Evolutionary conservation across 2,797 vertebrate genomes (phyloP).

Genomic region (Hippopotamyrus pictus): DNA sequence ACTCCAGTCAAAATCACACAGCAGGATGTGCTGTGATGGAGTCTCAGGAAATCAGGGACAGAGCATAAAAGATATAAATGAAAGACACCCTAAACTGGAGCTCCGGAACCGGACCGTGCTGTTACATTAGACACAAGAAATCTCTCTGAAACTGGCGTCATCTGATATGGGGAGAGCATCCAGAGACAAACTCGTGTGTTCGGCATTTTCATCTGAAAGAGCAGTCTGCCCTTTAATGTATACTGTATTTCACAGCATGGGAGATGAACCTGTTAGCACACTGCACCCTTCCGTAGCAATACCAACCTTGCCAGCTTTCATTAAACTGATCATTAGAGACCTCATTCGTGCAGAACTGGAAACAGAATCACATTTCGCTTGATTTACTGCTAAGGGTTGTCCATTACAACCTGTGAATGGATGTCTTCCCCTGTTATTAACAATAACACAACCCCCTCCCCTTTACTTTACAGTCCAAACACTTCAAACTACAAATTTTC

Average conservation of each 20-base stretch:
- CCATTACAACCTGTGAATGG: conserved; percentile 1
- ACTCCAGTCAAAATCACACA: neutral
- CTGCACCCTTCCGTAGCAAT: conserved; percentile 2
- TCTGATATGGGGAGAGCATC: conserved; percentile 11
- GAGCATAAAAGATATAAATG: neutral
- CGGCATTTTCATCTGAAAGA: conserved; percentile 34
- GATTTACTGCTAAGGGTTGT: conserved; percentile 10
- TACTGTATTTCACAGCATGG: conserved; percentile 40
- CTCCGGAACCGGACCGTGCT: conserved; percentile 2
- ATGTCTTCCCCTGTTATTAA: neutral
- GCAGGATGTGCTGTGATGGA: neutral
- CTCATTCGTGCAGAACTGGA: neutral
- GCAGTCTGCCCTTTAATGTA: conserved; percentile 41
- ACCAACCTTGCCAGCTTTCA: conserved; percentile 22
- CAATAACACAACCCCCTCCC: neutral
- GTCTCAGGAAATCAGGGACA: neutral
- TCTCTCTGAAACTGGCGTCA: neutral
- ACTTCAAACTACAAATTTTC: neutral
- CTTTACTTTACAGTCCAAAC: neutral
- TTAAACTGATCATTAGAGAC: conserved; percentile 23
- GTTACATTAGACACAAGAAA: neutral
- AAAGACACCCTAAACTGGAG: neutral
- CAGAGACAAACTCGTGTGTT: conserved; percentile 33
- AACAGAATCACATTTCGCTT: conserved; percentile 17
- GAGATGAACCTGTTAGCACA: conserved; percentile 23